A percentile compares a stretch with the other conserved stretches of the same genome.
Conservation (phyloP, 1,140 invertebrate species). For the Camponotus floridanus region DNA sequence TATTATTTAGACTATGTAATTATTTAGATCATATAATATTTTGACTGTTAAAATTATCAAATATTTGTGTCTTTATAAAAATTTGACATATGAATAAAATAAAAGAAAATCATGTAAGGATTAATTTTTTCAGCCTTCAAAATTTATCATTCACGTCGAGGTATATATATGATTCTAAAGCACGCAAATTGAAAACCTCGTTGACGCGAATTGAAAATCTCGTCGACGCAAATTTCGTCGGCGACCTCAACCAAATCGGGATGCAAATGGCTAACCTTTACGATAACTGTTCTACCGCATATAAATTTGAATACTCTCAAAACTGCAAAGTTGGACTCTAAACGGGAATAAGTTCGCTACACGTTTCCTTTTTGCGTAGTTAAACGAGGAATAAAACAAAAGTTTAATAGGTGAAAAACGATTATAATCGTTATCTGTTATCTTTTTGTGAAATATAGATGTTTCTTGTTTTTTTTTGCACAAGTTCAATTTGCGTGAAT, state of each 20-base stretch:
- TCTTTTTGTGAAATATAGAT: conserved; percentile 32
- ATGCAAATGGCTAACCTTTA: conserved; percentile 40
- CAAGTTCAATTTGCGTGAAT: conserved; percentile 46
- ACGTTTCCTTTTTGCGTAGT: background rate
- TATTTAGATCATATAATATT: background rate
- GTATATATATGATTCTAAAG: background rate
- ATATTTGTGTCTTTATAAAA: background rate
- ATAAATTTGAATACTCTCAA: conserved; percentile 15
- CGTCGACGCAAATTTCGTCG: conserved; percentile 5
- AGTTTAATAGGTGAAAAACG: conserved; percentile 28
- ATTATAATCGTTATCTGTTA: conserved; percentile 20
- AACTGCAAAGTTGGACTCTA: conserved; percentile 32
- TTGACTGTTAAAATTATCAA: background rate
- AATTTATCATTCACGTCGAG: background rate
- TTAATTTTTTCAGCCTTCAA: conserved; percentile 12
- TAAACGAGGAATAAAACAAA: background rate
- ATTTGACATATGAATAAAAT: background rate
- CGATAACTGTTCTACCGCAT: conserved; percentile 19
- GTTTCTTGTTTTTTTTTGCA: background rate
- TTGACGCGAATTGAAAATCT: conserved; percentile 33
- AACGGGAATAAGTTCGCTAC: conserved; percentile 28
- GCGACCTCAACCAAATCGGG: conserved; percentile 28
- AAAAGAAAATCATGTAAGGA: conserved; percentile 3
- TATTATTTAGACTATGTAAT: background rate
- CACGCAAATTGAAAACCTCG: conserved; percentile 31